phyloP scores from a whole-genome alignment of 2,113 vertebrate genomes.

The Lepus timidus region DNA sequence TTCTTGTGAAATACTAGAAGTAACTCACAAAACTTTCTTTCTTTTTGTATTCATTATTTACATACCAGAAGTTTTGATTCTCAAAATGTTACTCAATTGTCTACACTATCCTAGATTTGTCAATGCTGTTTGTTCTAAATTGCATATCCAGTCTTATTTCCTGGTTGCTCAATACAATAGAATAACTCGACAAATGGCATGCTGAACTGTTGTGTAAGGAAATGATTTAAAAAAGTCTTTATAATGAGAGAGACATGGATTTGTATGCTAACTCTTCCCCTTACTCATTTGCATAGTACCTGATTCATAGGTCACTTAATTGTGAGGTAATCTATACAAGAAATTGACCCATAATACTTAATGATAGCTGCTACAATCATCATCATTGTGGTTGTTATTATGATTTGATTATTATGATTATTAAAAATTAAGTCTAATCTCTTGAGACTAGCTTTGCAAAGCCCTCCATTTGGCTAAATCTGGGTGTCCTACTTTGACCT shows the following conservation, averaged over 20 bases:
- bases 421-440: slow-evolving; percentile 21
- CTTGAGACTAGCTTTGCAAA: neutral
- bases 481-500: neutral
- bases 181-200: neutral
- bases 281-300: neutral
- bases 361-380: neutral
- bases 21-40: neutral
- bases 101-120: neutral
- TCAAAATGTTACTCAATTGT: neutral
- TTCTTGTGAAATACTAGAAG: slow-evolving; percentile 9
- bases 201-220: neutral
- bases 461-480: neutral
- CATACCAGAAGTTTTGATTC: neutral
- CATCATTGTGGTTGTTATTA: neutral
- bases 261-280: neutral
- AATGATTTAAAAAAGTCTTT: slow-evolving; percentile 26
- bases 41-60: neutral
- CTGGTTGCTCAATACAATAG: slow-evolving; percentile 3
- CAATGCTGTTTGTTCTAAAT: neutral
- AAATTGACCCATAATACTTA: neutral
- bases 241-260: neutral
- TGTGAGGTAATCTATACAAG: neutral
- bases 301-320: neutral
- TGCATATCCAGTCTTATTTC: neutral
- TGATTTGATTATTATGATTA: slow-evolving; percentile 11